Evolutionary conservation across 1,140 invertebrate species (phyloP).

Genomic region (Diorhabda carinulata): DNA sequence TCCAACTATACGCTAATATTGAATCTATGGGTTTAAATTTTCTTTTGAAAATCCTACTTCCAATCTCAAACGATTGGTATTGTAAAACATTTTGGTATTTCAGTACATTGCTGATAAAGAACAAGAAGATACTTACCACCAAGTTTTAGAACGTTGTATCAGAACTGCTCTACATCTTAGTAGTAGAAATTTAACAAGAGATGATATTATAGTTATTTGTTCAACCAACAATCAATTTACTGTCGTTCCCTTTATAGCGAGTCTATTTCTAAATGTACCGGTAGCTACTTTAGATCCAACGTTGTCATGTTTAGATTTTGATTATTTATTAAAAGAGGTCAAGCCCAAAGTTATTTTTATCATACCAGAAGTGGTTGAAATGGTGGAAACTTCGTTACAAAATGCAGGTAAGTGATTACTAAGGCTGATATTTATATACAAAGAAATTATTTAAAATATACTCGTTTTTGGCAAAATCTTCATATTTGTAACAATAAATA

Average conservation of each 20-base stretch:
- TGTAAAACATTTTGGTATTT: background rate
- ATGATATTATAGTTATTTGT: conserved; percentile 32
- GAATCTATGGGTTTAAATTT: no score
- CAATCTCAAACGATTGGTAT: no score
- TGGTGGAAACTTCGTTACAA: conserved; percentile 23
- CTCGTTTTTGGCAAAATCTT: no score
- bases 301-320: conserved; percentile 25
- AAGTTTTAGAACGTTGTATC: conserved; percentile 24
- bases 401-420: conserved; percentile 9
- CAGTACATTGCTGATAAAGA: conserved; percentile 29
- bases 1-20: no score
- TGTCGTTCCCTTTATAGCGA: conserved; percentile 31
- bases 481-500: no score
- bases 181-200: conserved; percentile 18
- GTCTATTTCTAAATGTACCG: conserved; percentile 28
- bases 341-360: conserved; percentile 37
- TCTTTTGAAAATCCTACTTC: no score
- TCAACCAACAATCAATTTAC: conserved; percentile 29
- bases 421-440: no score
- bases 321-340: conserved; percentile 27
- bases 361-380: conserved; percentile 22
- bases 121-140: conserved; percentile 28
- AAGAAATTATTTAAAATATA: no score
- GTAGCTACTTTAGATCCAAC: conserved; percentile 33
- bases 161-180: conserved; percentile 32